phyloP scores from a whole-genome alignment of 1,140 invertebrate genomes.

The Ylistrum balloti region DNA sequence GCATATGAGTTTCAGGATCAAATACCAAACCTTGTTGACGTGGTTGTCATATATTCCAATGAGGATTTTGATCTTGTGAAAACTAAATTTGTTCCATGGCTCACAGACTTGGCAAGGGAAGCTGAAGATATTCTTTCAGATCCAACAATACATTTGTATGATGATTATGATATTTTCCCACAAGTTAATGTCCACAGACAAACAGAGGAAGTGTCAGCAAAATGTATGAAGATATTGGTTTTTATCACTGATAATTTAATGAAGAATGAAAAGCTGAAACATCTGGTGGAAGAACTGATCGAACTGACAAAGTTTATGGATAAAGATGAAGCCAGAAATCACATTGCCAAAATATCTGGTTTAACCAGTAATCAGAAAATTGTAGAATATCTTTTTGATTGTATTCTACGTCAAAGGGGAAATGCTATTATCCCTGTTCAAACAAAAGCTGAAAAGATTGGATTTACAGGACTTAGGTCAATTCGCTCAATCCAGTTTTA shows the following conservation, averaged over 20 bases:
- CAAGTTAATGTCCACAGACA: neutral
- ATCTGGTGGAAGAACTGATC: neutral
- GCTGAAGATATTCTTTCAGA: neutral
- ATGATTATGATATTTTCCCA: neutral
- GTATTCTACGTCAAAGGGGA: neutral
- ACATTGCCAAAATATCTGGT: neutral
- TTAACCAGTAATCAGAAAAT: neutral
- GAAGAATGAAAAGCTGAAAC: neutral
- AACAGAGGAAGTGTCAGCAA: neutral
- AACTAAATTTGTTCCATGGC: no score
- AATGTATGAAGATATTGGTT: slow-evolving; percentile 9
- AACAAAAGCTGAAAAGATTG: neutral
- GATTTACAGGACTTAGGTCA: neutral
- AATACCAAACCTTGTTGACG: no score
- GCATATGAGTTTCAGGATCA: no score
- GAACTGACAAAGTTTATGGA: neutral
- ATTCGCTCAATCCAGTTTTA: neutral
- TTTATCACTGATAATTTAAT: neutral
- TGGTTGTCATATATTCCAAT: no score
- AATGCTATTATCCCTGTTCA: neutral
- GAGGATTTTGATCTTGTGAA: no score
- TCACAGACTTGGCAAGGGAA: no score
- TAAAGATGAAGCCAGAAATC: neutral
- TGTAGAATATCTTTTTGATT: neutral
- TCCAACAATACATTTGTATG: neutral